phyloP scores from a whole-genome alignment of 2,888 invertebrate species.

The Platycheirus albimanus region DNA sequence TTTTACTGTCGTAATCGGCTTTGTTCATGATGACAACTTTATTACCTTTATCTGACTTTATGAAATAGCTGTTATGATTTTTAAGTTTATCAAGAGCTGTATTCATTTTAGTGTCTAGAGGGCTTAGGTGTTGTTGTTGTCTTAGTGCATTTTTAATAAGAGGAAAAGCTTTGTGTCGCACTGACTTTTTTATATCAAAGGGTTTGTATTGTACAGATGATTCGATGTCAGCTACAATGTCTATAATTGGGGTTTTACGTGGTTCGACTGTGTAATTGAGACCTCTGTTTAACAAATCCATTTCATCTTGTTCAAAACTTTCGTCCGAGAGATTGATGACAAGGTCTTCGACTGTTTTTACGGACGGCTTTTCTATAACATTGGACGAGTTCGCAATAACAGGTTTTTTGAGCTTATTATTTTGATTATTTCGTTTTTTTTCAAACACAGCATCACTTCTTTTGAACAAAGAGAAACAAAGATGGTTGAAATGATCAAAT shows the following conservation, averaged over 20 bases:
- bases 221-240: conserved; percentile 1
- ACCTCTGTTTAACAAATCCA: too few relatives aligned
- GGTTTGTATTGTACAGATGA: neutral
- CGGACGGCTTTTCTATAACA: neutral
- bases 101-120: too few relatives aligned
- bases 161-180: too few relatives aligned
- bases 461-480: neutral
- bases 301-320: neutral
- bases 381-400: neutral
- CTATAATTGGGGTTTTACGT: neutral
- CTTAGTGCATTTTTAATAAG: neutral
- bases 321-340: neutral
- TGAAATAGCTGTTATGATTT: neutral
- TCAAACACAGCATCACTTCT: neutral
- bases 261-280: neutral
- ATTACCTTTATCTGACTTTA: neutral
- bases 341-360: neutral
- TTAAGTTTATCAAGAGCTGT: too few relatives aligned
- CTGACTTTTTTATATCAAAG: neutral
- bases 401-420: neutral
- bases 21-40: neutral
- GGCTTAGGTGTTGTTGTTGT: neutral
- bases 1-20: neutral
- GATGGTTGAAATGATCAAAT: neutral
- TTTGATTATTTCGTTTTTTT: neutral